A percentile compares a stretch with the other conserved stretches of the same genome.
Evolutionary conservation across 2,797 vertebrate species (phyloP).

Genomic region (Moxostoma hubbsi): DNA sequence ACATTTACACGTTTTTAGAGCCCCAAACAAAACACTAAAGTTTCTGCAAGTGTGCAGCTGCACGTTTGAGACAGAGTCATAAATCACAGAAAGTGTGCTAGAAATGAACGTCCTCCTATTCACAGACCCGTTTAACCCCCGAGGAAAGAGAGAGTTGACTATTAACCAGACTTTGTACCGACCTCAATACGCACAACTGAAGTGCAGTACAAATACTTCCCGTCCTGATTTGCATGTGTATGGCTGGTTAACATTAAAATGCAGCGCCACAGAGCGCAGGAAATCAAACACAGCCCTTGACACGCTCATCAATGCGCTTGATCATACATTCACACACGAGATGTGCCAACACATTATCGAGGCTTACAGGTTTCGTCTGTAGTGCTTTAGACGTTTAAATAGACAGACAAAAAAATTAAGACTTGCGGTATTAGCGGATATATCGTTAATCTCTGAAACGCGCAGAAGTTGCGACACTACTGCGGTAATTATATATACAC

Average conservation of each 20-base stretch:
- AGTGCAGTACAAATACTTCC: constrained; percentile 76
- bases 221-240: constrained; percentile 82
- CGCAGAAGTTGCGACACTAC: too few species aligned
- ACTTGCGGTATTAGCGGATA: too few species aligned
- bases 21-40: too few species aligned
- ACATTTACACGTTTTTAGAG: too few species aligned
- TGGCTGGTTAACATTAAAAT: constrained; percentile 84
- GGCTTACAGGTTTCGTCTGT: constrained; percentile 10
- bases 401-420: too few species aligned
- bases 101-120: not conserved
- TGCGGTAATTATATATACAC: too few species aligned
- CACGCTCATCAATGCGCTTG: constrained; percentile 74
- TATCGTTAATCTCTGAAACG: too few species aligned
- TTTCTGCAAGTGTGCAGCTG: not conserved
- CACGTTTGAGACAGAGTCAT: not conserved
- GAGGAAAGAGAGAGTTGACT: constrained; percentile 67
- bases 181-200: constrained; percentile 65
- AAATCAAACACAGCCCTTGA: constrained; percentile 66
- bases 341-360: constrained; percentile 70
- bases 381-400: too few species aligned
- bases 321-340: constrained; percentile 70
- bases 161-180: constrained; percentile 74
- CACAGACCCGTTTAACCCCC: constrained; percentile 53
- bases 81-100: constrained; percentile 2
- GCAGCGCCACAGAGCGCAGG: constrained; percentile 67